phyloP scores from a whole-genome alignment of 1,140 invertebrate species.

The Notospermus geniculatus region DNA sequence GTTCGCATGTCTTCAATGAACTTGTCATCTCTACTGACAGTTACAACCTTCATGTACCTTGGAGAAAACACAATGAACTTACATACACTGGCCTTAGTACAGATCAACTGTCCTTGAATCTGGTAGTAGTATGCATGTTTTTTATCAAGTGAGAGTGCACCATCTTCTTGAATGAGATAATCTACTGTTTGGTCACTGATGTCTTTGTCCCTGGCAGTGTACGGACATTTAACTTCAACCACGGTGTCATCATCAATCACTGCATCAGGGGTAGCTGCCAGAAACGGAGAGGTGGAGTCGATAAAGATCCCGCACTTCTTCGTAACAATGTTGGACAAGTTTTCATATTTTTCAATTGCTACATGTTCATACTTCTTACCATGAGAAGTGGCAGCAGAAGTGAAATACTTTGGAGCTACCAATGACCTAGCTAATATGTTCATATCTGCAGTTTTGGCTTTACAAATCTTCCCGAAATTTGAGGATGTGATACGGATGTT shows the following conservation, averaged over 20 bases:
- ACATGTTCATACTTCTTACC: too few species aligned
- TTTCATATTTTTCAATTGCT: not conserved
- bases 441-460: too few species aligned
- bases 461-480: too few species aligned
- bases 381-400: too few species aligned
- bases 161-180: conserved; percentile 1
- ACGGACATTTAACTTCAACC: conserved; percentile 8
- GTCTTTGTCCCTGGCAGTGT: not conserved
- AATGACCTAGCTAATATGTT: too few species aligned
- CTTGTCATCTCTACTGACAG: conserved; percentile 14
- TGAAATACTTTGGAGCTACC: too few species aligned
- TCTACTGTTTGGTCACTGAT: not conserved
- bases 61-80: conserved; percentile 22
- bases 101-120: conserved; percentile 25
- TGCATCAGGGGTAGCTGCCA: not conserved
- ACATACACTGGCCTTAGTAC: conserved; percentile 16
- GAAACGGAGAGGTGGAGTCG: not conserved
- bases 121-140: conserved; percentile 27
- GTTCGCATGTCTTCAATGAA: conserved; percentile 20
- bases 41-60: conserved; percentile 16
- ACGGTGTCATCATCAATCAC: too few species aligned
- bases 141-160: conserved; percentile 10
- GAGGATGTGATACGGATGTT: too few species aligned
- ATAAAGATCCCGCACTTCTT: not conserved
- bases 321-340: not conserved